These are phyloP conservation scores for Limnephilus rhombicus DNA, from an alignment of 2,888 invertebrate species.

Conservation along the genomic window DNA sequence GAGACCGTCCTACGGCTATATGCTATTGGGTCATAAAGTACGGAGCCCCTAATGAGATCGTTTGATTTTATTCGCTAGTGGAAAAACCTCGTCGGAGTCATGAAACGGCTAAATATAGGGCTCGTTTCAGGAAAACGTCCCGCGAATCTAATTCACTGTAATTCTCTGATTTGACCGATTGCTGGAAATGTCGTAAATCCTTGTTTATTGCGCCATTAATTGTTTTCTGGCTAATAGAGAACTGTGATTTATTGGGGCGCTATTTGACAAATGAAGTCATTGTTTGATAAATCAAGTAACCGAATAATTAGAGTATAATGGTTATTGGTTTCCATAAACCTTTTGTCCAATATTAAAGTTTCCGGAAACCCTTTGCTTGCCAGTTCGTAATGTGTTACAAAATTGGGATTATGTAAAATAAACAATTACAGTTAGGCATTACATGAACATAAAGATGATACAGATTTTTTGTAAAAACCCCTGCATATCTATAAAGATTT, in stretches of 20 bases:
- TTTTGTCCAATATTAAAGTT: not conserved
- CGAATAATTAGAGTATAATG: not conserved
- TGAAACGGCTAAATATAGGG: conserved; percentile 33
- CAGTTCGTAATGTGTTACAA: not conserved
- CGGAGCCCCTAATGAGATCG: conserved; percentile 59
- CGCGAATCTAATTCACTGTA: not conserved
- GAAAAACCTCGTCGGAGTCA: conserved; percentile 2
- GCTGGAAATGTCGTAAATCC: not conserved
- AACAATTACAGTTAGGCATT: too few species aligned
- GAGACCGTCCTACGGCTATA: not conserved
- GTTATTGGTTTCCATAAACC: not conserved
- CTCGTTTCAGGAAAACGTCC: conserved; percentile 17
- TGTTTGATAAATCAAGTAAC: not conserved
- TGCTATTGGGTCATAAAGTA: conserved; percentile 49
- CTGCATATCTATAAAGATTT: too few species aligned
- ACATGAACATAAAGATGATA: too few species aligned
- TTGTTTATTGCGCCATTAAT: not conserved
- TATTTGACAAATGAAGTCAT: conserved; percentile 1
- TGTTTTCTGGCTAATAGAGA: not conserved
- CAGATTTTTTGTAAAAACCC: too few species aligned
- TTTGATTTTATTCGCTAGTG: conserved; percentile 54
- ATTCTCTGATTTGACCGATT: not conserved
- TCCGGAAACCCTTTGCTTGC: not conserved
- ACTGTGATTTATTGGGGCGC: not conserved
- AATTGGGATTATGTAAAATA: too few species aligned